Evolutionary conservation across 2,888 invertebrate species (phyloP).

Genomic region (Zaprionus obscuricornis): DNA sequence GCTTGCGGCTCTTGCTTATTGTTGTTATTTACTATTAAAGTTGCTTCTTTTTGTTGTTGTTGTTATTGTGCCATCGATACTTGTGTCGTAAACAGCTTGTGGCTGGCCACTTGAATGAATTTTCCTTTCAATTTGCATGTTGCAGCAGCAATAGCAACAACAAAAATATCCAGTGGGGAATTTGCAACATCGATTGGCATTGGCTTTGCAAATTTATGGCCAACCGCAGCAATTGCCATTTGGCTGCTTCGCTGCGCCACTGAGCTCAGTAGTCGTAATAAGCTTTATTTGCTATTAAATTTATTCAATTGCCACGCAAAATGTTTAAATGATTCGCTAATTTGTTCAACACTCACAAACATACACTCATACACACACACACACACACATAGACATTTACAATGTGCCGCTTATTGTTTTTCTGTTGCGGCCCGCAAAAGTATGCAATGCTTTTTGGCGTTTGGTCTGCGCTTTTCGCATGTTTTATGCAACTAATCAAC

Average conservation of each 20-base stretch:
- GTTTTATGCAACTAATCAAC: conserved; percentile 76
- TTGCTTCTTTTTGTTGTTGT: too few relatives aligned
- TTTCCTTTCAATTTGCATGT: conserved; percentile 52
- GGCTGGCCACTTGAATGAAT: conserved; percentile 45
- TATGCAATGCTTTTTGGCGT: conserved; percentile 42
- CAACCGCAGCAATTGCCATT: conserved; percentile 33
- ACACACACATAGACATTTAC: not conserved
- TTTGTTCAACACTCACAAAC: conserved; percentile 34
- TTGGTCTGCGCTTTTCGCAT: conserved; percentile 57
- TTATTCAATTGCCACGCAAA: conserved; percentile 67
- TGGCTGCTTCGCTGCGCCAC: conserved; percentile 24
- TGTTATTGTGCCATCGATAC: too few relatives aligned
- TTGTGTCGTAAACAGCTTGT: conserved; percentile 60
- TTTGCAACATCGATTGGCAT: conserved; percentile 36
- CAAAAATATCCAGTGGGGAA: too few relatives aligned
- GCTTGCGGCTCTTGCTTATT: conserved; percentile 61
- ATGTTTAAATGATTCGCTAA: conserved; percentile 65
- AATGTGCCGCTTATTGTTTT: conserved; percentile 46
- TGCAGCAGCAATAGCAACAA: conserved; percentile 9
- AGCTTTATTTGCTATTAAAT: conserved; percentile 71
- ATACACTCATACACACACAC: conserved; percentile 8
- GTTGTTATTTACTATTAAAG: conserved; percentile 75
- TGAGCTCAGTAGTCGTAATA: conserved; percentile 36
- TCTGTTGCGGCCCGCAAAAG: conserved; percentile 23
- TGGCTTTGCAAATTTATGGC: conserved; percentile 38